Conservation (phyloP, 2,888 invertebrate species). For the Pantelozetes paolii region DNA sequence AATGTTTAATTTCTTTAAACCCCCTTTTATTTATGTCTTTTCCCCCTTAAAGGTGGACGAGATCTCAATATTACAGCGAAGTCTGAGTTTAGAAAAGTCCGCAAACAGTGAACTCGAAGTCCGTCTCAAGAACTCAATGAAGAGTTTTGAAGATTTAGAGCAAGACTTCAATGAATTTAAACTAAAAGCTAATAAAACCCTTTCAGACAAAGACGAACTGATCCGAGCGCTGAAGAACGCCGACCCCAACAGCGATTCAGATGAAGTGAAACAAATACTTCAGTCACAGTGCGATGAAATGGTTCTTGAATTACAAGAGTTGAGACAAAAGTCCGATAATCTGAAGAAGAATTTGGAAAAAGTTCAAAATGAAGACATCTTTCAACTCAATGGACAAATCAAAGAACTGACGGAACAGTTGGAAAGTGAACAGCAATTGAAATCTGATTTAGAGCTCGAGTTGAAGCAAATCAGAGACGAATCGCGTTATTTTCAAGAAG, state of each 20-base stretch:
- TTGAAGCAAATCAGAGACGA: slow-evolving; percentile 56
- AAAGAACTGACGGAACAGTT: slow-evolving; percentile 56
- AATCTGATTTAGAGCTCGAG: slow-evolving; percentile 55
- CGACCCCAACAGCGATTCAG: slow-evolving; percentile 39
- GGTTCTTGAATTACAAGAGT: slow-evolving; percentile 59
- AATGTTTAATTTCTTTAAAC: too few relatives aligned
- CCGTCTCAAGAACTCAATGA: slow-evolving; percentile 54
- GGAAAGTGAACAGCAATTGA: slow-evolving; percentile 53
- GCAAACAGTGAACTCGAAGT: slow-evolving; percentile 49
- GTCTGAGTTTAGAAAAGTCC: slow-evolving; percentile 53
- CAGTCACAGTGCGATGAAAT: slow-evolving; percentile 35
- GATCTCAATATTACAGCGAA: background rate
- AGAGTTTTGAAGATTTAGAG: slow-evolving; percentile 53
- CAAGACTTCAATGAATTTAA: slow-evolving; percentile 70
- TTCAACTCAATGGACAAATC: slow-evolving; percentile 54
- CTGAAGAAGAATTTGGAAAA: slow-evolving; percentile 61
- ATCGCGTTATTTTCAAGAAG: slow-evolving; percentile 59
- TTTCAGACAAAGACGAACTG: slow-evolving; percentile 71
- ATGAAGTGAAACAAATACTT: slow-evolving; percentile 16
- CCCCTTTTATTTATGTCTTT: too few relatives aligned
- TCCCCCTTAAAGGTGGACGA: slow-evolving; percentile 25
- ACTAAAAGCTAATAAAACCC: slow-evolving; percentile 69
- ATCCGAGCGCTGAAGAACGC: slow-evolving; percentile 59
- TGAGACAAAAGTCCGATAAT: slow-evolving; percentile 60
- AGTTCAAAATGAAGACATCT: slow-evolving; percentile 54